Conservation (phyloP, 1,140 invertebrate genomes). For the Mercenaria mercenaria region DNA sequence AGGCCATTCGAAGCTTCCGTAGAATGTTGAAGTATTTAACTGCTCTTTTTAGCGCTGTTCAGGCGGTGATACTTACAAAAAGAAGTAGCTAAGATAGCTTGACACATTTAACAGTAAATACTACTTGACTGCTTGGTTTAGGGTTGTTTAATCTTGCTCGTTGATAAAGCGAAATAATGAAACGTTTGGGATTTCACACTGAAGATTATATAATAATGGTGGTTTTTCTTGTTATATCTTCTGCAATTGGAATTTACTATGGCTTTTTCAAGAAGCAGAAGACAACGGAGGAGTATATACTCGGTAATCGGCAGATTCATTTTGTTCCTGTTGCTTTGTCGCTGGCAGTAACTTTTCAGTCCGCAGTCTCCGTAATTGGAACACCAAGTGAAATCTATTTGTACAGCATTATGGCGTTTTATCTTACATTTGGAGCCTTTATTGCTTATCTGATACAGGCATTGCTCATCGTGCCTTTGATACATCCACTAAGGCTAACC, state of each 20-base stretch:
- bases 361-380: slow-evolving; percentile 95
- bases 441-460: slow-evolving; percentile 72
- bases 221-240: slow-evolving; percentile 75
- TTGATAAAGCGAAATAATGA: too few relatives aligned
- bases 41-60: too few relatives aligned
- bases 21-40: too few relatives aligned
- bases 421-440: slow-evolving; percentile 59
- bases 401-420: slow-evolving; percentile 72
- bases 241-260: slow-evolving; percentile 92
- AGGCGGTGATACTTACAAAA: too few relatives aligned
- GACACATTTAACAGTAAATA: too few relatives aligned
- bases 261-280: slow-evolving; percentile 93
- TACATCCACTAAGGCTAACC: slow-evolving; percentile 80
- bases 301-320: slow-evolving; percentile 92
- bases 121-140: too few relatives aligned
- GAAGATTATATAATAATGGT: slow-evolving; percentile 69
- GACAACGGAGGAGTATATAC: slow-evolving; percentile 92
- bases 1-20: too few relatives aligned
- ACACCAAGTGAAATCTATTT: slow-evolving; percentile 93
- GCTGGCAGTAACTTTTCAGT: slow-evolving; percentile 87
- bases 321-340: slow-evolving; percentile 86
- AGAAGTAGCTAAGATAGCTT: too few relatives aligned
- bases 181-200: background rate
- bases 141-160: too few relatives aligned
- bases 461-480: slow-evolving; percentile 79